phyloP scores from a whole-genome alignment of 2,888 invertebrate genomes.

The Cheilosia urbana region DNA sequence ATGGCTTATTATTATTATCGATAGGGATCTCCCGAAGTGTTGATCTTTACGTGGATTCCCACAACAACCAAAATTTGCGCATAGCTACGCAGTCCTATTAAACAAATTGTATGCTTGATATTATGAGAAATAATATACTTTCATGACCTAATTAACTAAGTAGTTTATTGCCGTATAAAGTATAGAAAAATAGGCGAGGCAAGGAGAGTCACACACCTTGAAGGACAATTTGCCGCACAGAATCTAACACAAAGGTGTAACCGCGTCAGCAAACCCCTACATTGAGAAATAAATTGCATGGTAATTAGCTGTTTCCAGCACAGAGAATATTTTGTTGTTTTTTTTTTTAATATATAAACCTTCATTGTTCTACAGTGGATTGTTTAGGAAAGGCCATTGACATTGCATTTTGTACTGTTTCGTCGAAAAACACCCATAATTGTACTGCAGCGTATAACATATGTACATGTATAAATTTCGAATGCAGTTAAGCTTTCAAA shows the following conservation, averaged over 20 bases:
- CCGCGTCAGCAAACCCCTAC: neutral
- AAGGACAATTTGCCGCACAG: neutral
- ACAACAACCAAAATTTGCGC: neutral
- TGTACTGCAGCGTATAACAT: neutral
- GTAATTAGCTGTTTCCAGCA: neutral
- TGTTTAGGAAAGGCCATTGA: neutral
- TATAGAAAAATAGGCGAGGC: constrained; percentile 43
- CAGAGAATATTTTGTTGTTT: neutral
- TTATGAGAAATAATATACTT: neutral
- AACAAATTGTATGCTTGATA: constrained; percentile 10
- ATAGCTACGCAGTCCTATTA: neutral
- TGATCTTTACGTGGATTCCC: neutral
- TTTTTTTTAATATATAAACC: neutral
- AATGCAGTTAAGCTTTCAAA: neutral
- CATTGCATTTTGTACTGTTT: neutral
- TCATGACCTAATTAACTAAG: constrained; percentile 42
- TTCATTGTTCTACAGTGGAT: neutral
- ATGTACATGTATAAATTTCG: neutral
- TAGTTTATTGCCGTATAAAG: constrained; percentile 30
- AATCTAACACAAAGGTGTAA: constrained; percentile 11
- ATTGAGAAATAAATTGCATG: neutral
- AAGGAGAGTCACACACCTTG: constrained; percentile 45
- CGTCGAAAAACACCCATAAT: too few species aligned
- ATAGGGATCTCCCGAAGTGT: too few species aligned
- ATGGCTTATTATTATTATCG: neutral